Percentiles rank a stretch among this genome's conserved stretches.
phyloP scores from a whole-genome alignment of 2,113 vertebrate species.

The Rallus limicola region DNA sequence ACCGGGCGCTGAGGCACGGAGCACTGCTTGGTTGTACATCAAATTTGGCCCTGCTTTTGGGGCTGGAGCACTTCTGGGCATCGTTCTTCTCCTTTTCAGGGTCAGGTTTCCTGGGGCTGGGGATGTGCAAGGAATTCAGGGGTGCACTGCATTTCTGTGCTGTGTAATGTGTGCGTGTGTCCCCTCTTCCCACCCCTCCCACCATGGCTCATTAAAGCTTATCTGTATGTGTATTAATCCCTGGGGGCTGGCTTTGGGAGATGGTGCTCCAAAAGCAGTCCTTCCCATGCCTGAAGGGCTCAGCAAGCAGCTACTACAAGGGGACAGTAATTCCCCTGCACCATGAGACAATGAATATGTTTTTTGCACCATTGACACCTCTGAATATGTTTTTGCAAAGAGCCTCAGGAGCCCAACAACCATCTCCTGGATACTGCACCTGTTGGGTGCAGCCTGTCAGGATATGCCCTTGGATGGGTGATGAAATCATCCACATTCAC shows the following conservation, averaged over 20 bases:
- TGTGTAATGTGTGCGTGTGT: neutral
- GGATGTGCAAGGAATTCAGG: neutral
- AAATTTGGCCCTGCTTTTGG: accelerated
- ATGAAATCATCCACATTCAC: neutral
- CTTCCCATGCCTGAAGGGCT: neutral
- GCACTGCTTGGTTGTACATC: neutral
- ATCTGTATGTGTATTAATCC: accelerated
- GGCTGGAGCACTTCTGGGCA: accelerated
- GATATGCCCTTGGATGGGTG: neutral
- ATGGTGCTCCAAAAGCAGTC: neutral
- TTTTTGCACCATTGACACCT: neutral
- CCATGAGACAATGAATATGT: accelerated
- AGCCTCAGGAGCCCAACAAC: neutral
- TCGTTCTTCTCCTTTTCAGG: accelerated
- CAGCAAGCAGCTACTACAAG: accelerated
- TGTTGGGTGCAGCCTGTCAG: neutral
- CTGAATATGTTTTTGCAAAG: neutral
- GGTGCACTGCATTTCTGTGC: accelerated
- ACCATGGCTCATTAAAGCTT: neutral
- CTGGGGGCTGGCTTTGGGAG: neutral
- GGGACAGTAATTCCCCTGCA: neutral
- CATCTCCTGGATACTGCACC: neutral
- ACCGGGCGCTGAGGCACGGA: accelerated
- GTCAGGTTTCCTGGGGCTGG: neutral
- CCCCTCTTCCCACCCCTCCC: neutral